These are phyloP conservation scores for Episyrphus balteatus DNA, from an alignment of 1,140 invertebrate species.

Conservation along the genomic window DNA sequence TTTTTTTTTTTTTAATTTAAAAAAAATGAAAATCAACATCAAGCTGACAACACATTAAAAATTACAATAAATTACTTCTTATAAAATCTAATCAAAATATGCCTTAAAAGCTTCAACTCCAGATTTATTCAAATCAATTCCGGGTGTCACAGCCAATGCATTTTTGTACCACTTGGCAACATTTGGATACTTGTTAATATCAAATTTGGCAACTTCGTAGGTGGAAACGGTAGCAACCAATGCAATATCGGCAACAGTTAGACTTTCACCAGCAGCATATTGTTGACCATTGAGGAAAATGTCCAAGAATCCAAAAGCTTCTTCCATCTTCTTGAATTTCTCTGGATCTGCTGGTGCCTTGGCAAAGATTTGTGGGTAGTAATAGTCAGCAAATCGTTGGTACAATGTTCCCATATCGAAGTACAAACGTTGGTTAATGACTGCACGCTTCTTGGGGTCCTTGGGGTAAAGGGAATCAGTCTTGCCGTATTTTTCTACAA, in stretches of 20 bases:
- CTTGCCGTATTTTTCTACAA: constrained; percentile 53
- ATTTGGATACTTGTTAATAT: constrained; percentile 54
- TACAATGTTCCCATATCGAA: constrained; percentile 61
- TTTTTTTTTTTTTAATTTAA: background rate
- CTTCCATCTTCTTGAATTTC: constrained; percentile 49
- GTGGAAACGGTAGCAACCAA: constrained; percentile 52
- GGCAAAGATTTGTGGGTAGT: constrained; percentile 56
- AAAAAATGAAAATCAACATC: background rate
- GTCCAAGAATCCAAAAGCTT: constrained; percentile 51
- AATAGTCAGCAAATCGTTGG: constrained; percentile 43
- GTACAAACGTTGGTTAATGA: constrained; percentile 58
- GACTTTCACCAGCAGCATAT: constrained; percentile 50
- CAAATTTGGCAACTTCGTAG: constrained; percentile 50
- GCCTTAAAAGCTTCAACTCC: constrained; percentile 41
- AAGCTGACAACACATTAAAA: background rate
- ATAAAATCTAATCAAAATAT: constrained; percentile 1
- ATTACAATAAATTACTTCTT: background rate
- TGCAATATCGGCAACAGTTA: constrained; percentile 61
- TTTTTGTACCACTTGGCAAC: constrained; percentile 54
- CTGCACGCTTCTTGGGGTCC: constrained; percentile 48
- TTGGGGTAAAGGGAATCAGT: constrained; percentile 54
- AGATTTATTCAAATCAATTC: constrained; percentile 58
- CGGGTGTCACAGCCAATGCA: constrained; percentile 53
- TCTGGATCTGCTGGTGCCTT: constrained; percentile 48
- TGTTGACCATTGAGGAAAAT: constrained; percentile 48